phyloP scores from a whole-genome alignment of 2,888 invertebrate genomes.

The Nomada ferruginata region DNA sequence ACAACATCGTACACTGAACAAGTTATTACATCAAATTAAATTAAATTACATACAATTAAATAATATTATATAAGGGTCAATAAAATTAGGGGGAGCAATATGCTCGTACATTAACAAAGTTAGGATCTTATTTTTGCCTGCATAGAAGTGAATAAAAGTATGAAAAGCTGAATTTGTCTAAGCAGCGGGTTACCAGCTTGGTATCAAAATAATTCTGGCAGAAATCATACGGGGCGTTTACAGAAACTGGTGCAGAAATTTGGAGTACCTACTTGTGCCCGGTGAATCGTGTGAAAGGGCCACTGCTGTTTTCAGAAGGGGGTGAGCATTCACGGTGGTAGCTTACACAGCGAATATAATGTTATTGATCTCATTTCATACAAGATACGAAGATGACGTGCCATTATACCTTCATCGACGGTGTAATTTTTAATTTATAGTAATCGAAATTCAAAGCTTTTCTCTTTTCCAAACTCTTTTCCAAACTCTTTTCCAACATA shows the following conservation, averaged over 20 bases:
- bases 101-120: too few species aligned
- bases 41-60: too few species aligned
- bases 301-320: conserved; percentile 67
- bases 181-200: conserved; percentile 26
- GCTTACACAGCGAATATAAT: conserved; percentile 11
- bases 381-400: neutral
- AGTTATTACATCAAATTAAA: too few species aligned
- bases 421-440: neutral
- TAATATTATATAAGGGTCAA: neutral
- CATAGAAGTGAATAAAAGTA: neutral
- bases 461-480: neutral
- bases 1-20: too few species aligned
- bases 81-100: neutral
- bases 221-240: neutral
- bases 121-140: too few species aligned
- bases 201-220: conserved; percentile 44
- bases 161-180: conserved; percentile 3
- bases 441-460: neutral
- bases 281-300: conserved; percentile 18
- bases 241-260: conserved; percentile 30
- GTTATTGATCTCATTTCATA: conserved; percentile 6
- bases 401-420: neutral
- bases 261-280: conserved; percentile 6
- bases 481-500: neutral
- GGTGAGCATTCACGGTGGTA: conserved; percentile 24